Evolutionary conservation across 2,888 invertebrate species (phyloP).

Genomic region (Venusia cambrica): DNA sequence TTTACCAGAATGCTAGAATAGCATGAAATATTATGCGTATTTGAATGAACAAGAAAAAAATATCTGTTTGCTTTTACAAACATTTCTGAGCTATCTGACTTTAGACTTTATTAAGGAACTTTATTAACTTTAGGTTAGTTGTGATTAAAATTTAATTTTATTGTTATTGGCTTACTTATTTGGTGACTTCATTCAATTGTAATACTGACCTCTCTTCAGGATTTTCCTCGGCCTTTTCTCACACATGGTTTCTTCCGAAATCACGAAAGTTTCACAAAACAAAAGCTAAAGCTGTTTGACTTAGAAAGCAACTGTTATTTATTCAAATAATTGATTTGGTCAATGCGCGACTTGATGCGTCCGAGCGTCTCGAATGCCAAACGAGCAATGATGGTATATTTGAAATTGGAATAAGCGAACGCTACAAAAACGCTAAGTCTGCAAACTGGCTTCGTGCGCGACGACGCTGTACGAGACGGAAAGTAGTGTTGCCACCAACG

Average conservation of each 20-base stretch:
- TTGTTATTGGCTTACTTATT: no score
- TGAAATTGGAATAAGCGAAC: slow-evolving; percentile 45
- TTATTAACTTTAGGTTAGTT: no score
- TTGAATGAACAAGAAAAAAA: no score
- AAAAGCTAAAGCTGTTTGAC: slow-evolving; percentile 31
- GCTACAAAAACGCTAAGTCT: slow-evolving; percentile 1
- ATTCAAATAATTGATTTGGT: slow-evolving; percentile 15
- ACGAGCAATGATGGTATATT: slow-evolving; percentile 43
- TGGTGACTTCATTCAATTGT: no score
- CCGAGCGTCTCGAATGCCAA: slow-evolving; percentile 32
- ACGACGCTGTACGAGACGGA: slow-evolving; percentile 28
- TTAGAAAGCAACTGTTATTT: slow-evolving; percentile 5
- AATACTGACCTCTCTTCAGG: slow-evolving; percentile 50
- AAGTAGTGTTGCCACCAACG: slow-evolving; percentile 25
- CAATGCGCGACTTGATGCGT: slow-evolving; percentile 27
- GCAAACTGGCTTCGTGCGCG: slow-evolving; percentile 11
- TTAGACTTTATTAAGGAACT: no score
- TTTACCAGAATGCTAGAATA: no score
- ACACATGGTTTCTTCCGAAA: slow-evolving; percentile 51
- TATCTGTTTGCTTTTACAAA: no score
- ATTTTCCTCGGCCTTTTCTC: slow-evolving; percentile 59
- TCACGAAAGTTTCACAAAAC: slow-evolving; percentile 41
- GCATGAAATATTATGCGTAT: no score
- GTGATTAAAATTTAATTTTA: no score
- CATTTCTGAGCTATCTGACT: no score